Conservation (phyloP, 1,140 invertebrate genomes). For the Chironomus striatipennis region DNA sequence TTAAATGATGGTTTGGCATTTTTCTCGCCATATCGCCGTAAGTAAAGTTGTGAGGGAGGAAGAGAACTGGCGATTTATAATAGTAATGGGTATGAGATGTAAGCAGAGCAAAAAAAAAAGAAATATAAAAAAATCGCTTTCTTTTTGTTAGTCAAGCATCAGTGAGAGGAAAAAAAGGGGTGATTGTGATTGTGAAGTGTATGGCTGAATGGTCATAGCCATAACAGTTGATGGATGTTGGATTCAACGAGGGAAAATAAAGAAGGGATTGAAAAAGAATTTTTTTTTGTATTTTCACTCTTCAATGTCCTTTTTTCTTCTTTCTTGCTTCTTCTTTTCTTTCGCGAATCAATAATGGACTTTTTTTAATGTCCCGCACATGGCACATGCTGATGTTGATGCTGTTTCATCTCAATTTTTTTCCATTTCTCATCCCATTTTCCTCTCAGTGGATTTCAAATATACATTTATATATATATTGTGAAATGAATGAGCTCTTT, state of each 20-base stretch:
- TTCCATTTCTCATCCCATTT: neutral
- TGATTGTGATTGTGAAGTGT: constrained; percentile 7
- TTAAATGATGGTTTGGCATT: constrained; percentile 22
- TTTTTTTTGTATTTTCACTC: neutral
- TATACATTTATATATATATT: neutral
- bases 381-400: constrained; percentile 15
- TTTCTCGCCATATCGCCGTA: neutral
- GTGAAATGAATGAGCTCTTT: constrained; percentile 7
- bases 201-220: constrained; percentile 11
- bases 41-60: neutral
- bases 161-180: neutral
- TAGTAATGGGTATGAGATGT: neutral
- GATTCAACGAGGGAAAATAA: neutral
- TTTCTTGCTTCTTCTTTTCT: neutral
- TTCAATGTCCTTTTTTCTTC: too few species aligned
- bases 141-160: neutral
- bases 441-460: neutral
- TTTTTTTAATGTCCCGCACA: constrained; percentile 15
- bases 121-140: neutral
- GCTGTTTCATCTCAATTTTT: neutral
- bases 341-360: constrained; percentile 22
- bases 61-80: neutral
- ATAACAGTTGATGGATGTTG: neutral
- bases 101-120: neutral
- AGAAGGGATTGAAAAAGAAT: neutral